Conservation (phyloP, 2,113 vertebrate species). For the Tyrannus savana region DNA sequence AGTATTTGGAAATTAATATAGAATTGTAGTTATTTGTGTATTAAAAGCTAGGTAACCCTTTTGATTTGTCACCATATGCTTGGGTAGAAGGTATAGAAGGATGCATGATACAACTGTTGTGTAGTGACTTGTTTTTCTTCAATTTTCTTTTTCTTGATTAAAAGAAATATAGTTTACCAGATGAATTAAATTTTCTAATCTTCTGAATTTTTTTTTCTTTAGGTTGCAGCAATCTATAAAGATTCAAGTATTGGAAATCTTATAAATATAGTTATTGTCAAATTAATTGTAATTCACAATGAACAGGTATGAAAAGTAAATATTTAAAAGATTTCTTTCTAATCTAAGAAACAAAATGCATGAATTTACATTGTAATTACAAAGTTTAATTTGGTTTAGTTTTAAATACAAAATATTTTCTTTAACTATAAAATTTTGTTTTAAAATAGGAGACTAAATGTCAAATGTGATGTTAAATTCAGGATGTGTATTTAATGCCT, state of each 20-base stretch:
- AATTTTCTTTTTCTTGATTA: background rate
- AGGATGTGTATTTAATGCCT: background rate
- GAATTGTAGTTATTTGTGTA: background rate
- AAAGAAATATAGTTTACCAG: background rate
- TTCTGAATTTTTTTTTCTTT: conserved; percentile 45
- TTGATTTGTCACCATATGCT: background rate
- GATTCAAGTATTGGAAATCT: conserved; percentile 96
- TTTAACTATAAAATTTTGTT: background rate
- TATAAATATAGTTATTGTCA: conserved; percentile 95
- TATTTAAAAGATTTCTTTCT: background rate
- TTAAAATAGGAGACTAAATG: background rate
- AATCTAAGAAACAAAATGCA: background rate
- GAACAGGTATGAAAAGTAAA: conserved; percentile 85
- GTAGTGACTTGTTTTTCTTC: background rate
- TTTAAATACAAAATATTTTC: background rate
- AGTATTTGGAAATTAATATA: background rate
- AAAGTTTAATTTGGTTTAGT: background rate
- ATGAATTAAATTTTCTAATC: background rate
- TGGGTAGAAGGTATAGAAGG: background rate
- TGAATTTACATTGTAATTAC: background rate
- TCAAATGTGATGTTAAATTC: background rate
- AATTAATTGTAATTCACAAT: conserved; percentile 90
- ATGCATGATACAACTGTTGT: background rate
- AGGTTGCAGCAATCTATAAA: conserved; percentile 96
- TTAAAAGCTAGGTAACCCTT: background rate